Conservation (phyloP, 2,797 vertebrate genomes). For the Mus spretus region DNA sequence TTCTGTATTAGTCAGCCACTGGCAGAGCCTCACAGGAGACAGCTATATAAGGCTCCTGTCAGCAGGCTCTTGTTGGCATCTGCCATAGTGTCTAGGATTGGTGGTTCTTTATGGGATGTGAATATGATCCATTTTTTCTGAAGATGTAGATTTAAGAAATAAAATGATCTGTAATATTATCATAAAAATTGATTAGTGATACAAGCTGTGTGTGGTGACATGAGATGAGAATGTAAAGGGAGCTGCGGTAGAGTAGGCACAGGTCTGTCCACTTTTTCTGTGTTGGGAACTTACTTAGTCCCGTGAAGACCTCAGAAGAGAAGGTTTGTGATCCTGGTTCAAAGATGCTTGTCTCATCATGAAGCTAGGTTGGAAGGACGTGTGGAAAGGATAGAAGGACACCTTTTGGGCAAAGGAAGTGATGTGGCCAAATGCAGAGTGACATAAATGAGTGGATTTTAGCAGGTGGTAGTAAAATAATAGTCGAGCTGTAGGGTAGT, state of each 20-base stretch:
- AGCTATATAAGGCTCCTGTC: too few species aligned
- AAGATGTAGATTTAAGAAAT: conserved; percentile 41
- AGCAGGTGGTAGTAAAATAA: not conserved
- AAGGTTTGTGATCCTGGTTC: not conserved
- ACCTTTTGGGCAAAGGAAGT: not conserved
- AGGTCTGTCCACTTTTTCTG: not conserved
- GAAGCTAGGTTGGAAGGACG: not conserved
- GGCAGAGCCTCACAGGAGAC: too few species aligned
- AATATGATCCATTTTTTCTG: conserved; percentile 54
- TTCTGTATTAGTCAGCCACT: too few species aligned
- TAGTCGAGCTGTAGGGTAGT: not conserved
- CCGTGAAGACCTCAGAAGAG: not conserved
- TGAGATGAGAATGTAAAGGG: not conserved
- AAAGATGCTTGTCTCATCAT: not conserved
- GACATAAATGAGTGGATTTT: not conserved
- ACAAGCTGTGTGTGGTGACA: not conserved
- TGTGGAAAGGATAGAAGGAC: not conserved
- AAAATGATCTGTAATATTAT: conserved; percentile 50
- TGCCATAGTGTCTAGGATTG: too few species aligned
- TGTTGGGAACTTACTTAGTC: not conserved
- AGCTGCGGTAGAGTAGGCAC: not conserved
- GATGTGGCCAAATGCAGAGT: not conserved
- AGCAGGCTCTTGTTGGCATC: too few species aligned
- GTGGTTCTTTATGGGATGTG: not conserved
- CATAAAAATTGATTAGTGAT: conserved; percentile 27